Percentiles rank a stretch among this genome's conserved stretches.
These are phyloP conservation scores for Blera fallax DNA, from an alignment of 2,888 invertebrate species.

Conservation along the genomic window DNA sequence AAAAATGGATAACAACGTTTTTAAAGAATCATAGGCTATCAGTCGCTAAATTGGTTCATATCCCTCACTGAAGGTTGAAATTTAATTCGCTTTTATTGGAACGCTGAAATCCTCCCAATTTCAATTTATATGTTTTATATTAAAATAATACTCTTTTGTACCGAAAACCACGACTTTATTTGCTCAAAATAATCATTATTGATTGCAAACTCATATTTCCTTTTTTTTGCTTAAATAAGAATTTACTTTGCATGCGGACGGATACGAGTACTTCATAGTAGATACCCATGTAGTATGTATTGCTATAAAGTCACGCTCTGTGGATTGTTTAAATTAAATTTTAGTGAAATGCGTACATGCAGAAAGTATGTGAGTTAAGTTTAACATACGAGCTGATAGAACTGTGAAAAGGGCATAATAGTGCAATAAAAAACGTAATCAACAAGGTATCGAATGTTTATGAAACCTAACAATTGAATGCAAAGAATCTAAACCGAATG, in stretches of 20 bases:
- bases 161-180: constrained; percentile 1
- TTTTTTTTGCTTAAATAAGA: neutral
- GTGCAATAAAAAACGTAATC: no score
- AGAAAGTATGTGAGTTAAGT: no score
- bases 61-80: neutral
- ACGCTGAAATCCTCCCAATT: neutral
- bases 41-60: neutral
- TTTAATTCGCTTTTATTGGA: neutral
- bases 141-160: neutral
- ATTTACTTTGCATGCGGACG: neutral
- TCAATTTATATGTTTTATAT: neutral
- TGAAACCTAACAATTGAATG: no score
- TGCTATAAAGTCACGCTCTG: neutral
- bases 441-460: no score
- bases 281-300: no score
- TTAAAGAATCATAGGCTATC: neutral
- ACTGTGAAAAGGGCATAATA: no score
- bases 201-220: neutral
- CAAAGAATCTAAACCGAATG: no score
- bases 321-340: neutral
- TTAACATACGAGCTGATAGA: no score
- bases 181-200: constrained; percentile 7
- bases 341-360: no score
- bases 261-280: neutral
- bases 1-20: no score